phyloP scores from a whole-genome alignment of 2,797 vertebrate genomes.

The Melanotaenia boesemani region DNA sequence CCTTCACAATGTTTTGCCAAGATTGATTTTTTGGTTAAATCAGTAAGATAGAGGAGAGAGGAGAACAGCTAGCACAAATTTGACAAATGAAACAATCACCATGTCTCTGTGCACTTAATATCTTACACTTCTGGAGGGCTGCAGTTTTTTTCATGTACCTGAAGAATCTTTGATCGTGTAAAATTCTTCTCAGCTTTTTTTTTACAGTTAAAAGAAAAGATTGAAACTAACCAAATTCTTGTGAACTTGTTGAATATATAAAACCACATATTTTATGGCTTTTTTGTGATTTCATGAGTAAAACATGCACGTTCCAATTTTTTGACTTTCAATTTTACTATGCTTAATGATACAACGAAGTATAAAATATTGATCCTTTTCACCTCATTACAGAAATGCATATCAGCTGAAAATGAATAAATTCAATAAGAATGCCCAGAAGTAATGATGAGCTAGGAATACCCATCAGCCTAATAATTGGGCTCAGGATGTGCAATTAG shows the following conservation, averaged over 20 bases:
- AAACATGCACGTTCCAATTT: neutral
- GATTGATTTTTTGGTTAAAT: neutral
- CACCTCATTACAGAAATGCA: neutral
- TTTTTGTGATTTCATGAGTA: neutral
- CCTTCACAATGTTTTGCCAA: constrained; percentile 2
- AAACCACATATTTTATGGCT: neutral
- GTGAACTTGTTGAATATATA: neutral
- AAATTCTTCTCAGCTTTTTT: neutral
- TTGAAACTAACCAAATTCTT: neutral
- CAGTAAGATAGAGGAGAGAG: neutral
- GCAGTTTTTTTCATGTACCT: neutral
- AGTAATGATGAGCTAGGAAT: neutral
- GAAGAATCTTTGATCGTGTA: neutral
- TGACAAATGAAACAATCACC: neutral
- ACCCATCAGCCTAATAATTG: neutral
- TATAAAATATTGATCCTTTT: neutral
- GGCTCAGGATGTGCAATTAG: neutral
- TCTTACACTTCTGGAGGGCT: neutral
- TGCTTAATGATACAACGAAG: neutral
- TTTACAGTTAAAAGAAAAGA: neutral
- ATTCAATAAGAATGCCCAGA: neutral
- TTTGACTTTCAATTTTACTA: neutral
- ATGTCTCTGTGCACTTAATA: neutral
- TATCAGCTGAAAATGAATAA: neutral
- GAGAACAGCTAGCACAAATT: neutral